Evolutionary conservation across 2,113 vertebrate species (phyloP).

Genomic region (Scopus umbretta): DNA sequence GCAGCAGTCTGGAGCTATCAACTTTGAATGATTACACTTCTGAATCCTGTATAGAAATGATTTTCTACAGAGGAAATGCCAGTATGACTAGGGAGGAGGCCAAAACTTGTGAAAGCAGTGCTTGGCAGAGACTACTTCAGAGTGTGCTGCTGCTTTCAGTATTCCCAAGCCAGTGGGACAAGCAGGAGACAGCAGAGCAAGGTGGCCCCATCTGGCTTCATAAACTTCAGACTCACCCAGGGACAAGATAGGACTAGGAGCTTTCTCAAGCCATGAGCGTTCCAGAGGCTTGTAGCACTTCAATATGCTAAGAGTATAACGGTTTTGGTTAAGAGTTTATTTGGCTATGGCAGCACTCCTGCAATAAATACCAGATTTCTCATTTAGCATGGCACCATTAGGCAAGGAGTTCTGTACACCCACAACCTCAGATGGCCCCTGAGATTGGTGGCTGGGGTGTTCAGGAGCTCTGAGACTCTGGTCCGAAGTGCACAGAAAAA

Average conservation of each 20-base stretch:
- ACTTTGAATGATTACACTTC: not conserved
- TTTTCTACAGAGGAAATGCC: not conserved
- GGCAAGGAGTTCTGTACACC: not conserved
- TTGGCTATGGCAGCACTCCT: not conserved
- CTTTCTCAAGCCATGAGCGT: not conserved
- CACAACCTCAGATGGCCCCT: not conserved
- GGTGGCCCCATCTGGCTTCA: not conserved
- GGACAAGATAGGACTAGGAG: not conserved
- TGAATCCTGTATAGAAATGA: not conserved
- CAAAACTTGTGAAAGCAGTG: not conserved
- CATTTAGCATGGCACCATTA: not conserved
- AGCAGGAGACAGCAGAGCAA: not conserved
- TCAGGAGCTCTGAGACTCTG: not conserved
- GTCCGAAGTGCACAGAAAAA: not conserved
- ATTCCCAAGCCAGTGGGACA: not conserved
- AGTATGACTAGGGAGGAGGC: not conserved
- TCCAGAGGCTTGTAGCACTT: not conserved
- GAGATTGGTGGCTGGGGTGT: too few species aligned
- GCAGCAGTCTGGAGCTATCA: not conserved
- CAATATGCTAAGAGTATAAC: not conserved
- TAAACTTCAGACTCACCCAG: not conserved
- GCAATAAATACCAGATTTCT: not conserved
- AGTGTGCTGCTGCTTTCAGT: not conserved
- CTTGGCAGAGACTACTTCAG: not conserved
- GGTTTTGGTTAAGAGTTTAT: not conserved